Percentiles rank a stretch among this genome's conserved stretches.
Conservation (phyloP, 2,888 invertebrate genomes). For the Melinaea menophilus region DNA sequence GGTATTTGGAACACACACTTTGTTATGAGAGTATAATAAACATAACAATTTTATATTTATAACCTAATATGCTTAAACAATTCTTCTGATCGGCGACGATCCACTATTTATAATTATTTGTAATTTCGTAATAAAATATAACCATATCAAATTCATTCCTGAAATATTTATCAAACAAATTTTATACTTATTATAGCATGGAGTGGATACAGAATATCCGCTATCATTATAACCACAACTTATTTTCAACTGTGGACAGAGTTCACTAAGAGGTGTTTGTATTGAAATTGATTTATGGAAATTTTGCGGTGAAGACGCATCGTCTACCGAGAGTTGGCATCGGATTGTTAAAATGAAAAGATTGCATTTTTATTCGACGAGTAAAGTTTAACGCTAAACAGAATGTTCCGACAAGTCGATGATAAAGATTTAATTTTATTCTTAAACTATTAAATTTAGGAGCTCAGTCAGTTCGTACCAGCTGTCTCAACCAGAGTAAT, state of each 20-base stretch:
- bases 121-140: no score
- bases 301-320: conserved; percentile 66
- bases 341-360: conserved; percentile 55
- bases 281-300: conserved; percentile 77
- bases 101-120: no score
- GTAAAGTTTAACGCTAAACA: conserved; percentile 19
- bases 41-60: no score
- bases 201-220: conserved; percentile 6
- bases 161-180: background rate
- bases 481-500: no score
- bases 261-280: conserved; percentile 77
- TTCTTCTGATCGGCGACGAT: no score
- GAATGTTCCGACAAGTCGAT: conserved; percentile 13
- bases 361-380: conserved; percentile 41
- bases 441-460: background rate
- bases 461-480: background rate
- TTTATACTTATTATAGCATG: background rate
- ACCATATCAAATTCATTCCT: no score
- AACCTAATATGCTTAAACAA: no score
- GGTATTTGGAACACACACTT: no score
- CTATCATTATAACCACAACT: conserved; percentile 14
- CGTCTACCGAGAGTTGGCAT: conserved; percentile 49
- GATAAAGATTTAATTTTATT: conserved; percentile 4
- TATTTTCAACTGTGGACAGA: conserved; percentile 54
- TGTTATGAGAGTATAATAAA: no score